Evolutionary conservation across 2,797 vertebrate species (phyloP).

Genomic region (Fundulus diaphanus): DNA sequence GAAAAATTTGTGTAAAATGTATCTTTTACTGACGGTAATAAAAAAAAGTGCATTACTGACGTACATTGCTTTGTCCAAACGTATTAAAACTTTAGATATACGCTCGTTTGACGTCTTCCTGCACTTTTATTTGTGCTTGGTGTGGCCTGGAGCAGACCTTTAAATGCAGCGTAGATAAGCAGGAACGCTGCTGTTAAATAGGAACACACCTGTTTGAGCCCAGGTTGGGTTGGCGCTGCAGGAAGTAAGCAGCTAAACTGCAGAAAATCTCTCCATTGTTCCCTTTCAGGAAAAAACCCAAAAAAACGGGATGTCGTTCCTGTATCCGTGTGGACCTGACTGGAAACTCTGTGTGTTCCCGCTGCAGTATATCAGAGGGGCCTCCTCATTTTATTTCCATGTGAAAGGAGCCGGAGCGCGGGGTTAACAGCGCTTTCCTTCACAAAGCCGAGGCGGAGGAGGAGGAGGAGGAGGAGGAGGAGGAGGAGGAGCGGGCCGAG

Average conservation of each 20-base stretch:
- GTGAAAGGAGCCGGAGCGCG: conserved; percentile 57
- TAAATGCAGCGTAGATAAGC: too few relatives aligned
- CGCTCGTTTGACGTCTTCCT: too few relatives aligned
- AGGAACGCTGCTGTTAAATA: too few relatives aligned
- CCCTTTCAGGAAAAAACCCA: background rate
- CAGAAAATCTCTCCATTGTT: background rate
- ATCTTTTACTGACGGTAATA: too few relatives aligned
- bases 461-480: conserved; percentile 45
- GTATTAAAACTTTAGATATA: too few relatives aligned
- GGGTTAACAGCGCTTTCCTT: conserved; percentile 36
- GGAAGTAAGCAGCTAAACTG: background rate
- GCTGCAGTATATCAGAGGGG: conserved; percentile 51
- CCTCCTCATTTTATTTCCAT: conserved; percentile 73
- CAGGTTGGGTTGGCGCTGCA: background rate
- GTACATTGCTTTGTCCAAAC: too few relatives aligned
- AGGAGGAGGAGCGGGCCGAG: conserved; percentile 57
- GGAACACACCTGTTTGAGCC: too few relatives aligned
- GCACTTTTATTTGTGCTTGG: too few relatives aligned
- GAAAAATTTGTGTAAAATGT: too few relatives aligned
- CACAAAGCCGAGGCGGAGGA: conserved; percentile 46
- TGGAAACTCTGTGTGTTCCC: conserved; percentile 2
- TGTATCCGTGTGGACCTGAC: background rate
- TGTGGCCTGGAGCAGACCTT: too few relatives aligned
- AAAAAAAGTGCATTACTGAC: too few relatives aligned
- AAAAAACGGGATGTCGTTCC: background rate